A percentile compares a stretch with the other conserved stretches of the same genome.
phyloP scores from a whole-genome alignment of 2,888 invertebrate species.

The Vesta saturnalis region DNA sequence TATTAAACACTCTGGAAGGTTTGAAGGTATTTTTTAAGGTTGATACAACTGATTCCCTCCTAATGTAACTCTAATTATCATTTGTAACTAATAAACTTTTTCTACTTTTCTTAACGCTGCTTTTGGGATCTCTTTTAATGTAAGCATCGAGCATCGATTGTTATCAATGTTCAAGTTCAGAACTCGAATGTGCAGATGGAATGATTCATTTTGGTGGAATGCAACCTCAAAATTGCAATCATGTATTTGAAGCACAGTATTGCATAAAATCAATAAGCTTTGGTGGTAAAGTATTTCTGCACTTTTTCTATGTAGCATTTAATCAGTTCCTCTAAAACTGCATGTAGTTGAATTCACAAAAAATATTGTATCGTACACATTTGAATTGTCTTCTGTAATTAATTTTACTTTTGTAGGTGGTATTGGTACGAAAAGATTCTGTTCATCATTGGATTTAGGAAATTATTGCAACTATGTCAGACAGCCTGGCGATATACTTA shows the following conservation, averaged over 20 bases:
- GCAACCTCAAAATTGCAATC: conserved; percentile 71
- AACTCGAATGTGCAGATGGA: conserved; percentile 75
- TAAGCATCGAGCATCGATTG: conserved; percentile 70
- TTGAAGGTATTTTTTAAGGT: conserved; percentile 72
- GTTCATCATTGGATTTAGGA: conserved; percentile 86
- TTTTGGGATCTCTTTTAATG: conserved; percentile 12
- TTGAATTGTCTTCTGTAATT: too few relatives aligned
- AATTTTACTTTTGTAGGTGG: conserved; percentile 70
- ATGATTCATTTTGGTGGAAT: conserved; percentile 69
- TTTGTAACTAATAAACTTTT: conserved; percentile 3
- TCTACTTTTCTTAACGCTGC: conserved; percentile 40
- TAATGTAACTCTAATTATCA: background rate
- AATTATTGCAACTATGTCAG: conserved; percentile 90
- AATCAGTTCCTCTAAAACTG: too few relatives aligned
- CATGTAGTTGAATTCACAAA: too few relatives aligned
- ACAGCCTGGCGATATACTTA: conserved; percentile 84
- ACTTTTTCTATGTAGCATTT: too few relatives aligned
- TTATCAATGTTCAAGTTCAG: conserved; percentile 81
- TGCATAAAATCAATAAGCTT: conserved; percentile 84
- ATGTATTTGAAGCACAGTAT: conserved; percentile 81
- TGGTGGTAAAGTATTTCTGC: conserved; percentile 51
- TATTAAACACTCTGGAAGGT: conserved; percentile 92
- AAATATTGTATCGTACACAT: too few relatives aligned
- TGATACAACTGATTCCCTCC: background rate
- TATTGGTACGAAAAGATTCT: conserved; percentile 87